Percentiles rank a stretch among this genome's conserved stretches.
These are phyloP conservation scores for Pollimyrus isidori DNA, from an alignment of 2,113 vertebrate species.

Conservation along the genomic window DNA sequence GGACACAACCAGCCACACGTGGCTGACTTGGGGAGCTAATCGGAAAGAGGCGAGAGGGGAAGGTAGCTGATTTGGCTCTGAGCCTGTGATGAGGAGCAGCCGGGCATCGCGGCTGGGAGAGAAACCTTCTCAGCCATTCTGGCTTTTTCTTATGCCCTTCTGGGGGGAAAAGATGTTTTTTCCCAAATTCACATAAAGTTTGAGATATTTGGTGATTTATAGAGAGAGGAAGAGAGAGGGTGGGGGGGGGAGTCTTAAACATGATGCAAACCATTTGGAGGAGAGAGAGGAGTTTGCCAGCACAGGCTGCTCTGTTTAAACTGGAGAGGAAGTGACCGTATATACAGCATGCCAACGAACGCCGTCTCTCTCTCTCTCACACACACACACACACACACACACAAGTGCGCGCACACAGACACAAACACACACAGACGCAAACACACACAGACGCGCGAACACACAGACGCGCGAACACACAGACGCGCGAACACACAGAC, in stretches of 20 bases:
- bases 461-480: no score
- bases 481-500: neutral
- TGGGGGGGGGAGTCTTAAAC: conserved; percentile 75
- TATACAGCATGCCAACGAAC: conserved; percentile 95
- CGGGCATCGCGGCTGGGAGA: neutral
- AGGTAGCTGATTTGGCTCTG: neutral
- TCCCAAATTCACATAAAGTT: conserved; percentile 61
- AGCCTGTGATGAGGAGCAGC: neutral
- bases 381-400: conserved; percentile 15
- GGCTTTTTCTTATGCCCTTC: conserved; percentile 52
- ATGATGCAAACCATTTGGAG: conserved; percentile 99
- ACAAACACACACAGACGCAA: no score
- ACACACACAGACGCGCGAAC: no score
- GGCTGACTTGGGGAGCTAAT: neutral
- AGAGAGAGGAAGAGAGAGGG: conserved; percentile 53
- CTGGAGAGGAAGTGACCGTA: conserved; percentile 99
- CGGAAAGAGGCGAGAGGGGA: neutral
- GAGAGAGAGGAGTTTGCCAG: conserved; percentile 84
- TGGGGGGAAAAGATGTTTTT: conserved; percentile 31
- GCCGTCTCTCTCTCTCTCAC: conserved; percentile 49
- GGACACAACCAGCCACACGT: neutral
- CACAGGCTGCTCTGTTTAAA: conserved; percentile 99
- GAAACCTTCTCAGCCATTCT: conserved; percentile 41
- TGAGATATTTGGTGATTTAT: conserved; percentile 70
- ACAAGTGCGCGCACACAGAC: no score